Percentiles rank a stretch among this genome's conserved stretches.
Conservation (phyloP, 92 coral and sea anemone genomes). For the Phenganax stokvisi region DNA sequence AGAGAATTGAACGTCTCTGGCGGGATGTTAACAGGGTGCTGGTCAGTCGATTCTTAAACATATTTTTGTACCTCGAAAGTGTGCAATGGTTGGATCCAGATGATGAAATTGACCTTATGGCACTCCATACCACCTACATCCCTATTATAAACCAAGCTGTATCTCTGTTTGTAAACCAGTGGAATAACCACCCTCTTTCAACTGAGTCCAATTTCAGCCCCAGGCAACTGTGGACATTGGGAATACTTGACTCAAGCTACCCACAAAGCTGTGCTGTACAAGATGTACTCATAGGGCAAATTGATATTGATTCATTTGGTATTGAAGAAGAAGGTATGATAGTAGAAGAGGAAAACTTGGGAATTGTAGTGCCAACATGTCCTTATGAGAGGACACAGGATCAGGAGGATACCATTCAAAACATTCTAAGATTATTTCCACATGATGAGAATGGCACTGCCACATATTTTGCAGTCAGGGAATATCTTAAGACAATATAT, state of each 20-base stretch:
- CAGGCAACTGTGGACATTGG: slow-evolving; percentile 40
- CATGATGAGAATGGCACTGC: slow-evolving; percentile 9
- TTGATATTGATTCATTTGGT: slow-evolving; percentile 21
- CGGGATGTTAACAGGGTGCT: slow-evolving; percentile 33
- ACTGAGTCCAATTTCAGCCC: slow-evolving; percentile 26
- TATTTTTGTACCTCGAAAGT: slow-evolving; percentile 17
- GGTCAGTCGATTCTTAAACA: slow-evolving; percentile 20
- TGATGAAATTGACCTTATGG: slow-evolving; percentile 26
- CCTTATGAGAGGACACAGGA: neutral
- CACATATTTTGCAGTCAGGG: slow-evolving; percentile 10
- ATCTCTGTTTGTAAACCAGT: slow-evolving; percentile 2
- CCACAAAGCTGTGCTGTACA: slow-evolving; percentile 32
- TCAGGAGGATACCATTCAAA: neutral
- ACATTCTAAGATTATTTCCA: neutral
- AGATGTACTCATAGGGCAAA: slow-evolving; percentile 33
- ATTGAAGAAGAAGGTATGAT: slow-evolving; percentile 13
- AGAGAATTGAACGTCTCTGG: slow-evolving; percentile 36
- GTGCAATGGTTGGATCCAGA: slow-evolving; percentile 32
- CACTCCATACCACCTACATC: slow-evolving; percentile 31
- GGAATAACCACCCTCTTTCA: slow-evolving; percentile 16
- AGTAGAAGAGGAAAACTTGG: neutral
- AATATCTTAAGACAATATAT: neutral
- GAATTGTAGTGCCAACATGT: slow-evolving; percentile 1
- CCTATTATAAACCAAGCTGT: slow-evolving; percentile 37
- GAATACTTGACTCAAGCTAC: slow-evolving; percentile 32